Base-by-base conservation (phyloP, 2,888 invertebrate genomes). In the Leucoptera coffeella region DNA sequence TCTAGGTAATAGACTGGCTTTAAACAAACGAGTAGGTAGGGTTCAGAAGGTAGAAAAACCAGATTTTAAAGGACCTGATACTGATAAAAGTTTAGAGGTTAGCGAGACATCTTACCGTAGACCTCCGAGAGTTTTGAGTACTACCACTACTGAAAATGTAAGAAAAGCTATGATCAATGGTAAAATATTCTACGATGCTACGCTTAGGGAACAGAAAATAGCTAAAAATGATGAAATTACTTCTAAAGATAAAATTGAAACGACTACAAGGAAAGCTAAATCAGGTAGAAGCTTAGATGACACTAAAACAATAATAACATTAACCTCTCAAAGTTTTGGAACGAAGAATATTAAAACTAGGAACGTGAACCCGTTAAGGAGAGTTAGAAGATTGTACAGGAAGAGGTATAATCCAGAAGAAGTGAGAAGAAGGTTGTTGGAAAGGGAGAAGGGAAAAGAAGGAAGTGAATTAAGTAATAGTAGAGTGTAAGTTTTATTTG, bases 391-490 rank as follows among this genome's bases (percentile, higher is more conserved):
- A 19, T 61, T 71, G 4, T 71, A 58, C 29, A 60, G 46, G 34
- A 64, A 64, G 37, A 61, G 55, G 35, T 72, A 72, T 34, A 67
- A 72, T 25, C 72, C 72, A n/a, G 65, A 57, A 2, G 71, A 69
- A 50, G 72, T 72, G 4, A 62, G 72, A 44, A 56, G 55, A 41
- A 46, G 71, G 38, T 48, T 72, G 42, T 40, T 72, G 29, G 67
- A 69, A 34, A 50, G 58, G 40, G 67, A 71, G 42, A 26, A 53
- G 36, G 43, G 47, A 43, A 35, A 51, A 49, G 37, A 31, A 39
- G 31, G 29, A 44, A 23, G 32, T 32, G 30, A 36, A 34, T 22
- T 15, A 8, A 30, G 26, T 14, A 14, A 15, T 19, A 25, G n/a
- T n/a, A n/a, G n/a, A n/a, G n/a, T n/a, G n/a, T n/a, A n/a, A n/a